These are phyloP conservation scores for Luidia sarsii DNA, from an alignment of 53 echinoderm and acorn worm species.

Conservation along the genomic window DNA sequence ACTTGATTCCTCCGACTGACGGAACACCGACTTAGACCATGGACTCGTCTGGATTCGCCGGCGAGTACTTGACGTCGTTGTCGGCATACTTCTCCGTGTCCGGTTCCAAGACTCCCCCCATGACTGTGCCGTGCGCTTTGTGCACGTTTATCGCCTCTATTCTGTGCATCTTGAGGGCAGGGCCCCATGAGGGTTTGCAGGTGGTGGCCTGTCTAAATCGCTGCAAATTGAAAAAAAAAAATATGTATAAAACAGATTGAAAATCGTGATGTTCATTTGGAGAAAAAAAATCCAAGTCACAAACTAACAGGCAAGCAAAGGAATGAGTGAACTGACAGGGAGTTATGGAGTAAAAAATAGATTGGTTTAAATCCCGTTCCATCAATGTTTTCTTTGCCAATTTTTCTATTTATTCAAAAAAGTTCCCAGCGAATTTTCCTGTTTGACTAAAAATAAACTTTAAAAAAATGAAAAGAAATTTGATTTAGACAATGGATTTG, in stretches of 20 bases:
- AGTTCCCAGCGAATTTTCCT: too few species aligned
- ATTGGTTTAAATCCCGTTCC: too few species aligned
- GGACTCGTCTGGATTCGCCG: slow-evolving; percentile 46
- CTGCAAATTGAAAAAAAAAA: slow-evolving; percentile 25
- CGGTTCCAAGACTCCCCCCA: slow-evolving; percentile 66
- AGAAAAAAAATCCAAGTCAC: neutral
- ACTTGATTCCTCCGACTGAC: too few species aligned
- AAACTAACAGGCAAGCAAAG: neutral
- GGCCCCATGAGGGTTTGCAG: slow-evolving; percentile 57
- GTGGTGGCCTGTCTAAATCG: slow-evolving; percentile 30
- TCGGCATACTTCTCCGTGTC: slow-evolving; percentile 25
- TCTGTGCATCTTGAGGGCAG: slow-evolving; percentile 41
- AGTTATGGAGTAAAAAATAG: too few species aligned
- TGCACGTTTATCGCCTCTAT: slow-evolving; percentile 59
- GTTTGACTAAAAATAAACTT: too few species aligned
- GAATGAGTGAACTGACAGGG: too few species aligned
- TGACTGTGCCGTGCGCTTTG: slow-evolving; percentile 54
- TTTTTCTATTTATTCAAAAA: too few species aligned
- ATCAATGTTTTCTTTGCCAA: too few species aligned
- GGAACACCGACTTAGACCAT: too few species aligned
- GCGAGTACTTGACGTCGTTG: slow-evolving; percentile 46
- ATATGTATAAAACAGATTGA: neutral
- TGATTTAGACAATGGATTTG: too few species aligned
- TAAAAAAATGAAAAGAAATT: too few species aligned
- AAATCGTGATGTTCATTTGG: neutral